phyloP scores from a whole-genome alignment of 2,113 vertebrate species.

The Hemibagrus wyckioides region DNA sequence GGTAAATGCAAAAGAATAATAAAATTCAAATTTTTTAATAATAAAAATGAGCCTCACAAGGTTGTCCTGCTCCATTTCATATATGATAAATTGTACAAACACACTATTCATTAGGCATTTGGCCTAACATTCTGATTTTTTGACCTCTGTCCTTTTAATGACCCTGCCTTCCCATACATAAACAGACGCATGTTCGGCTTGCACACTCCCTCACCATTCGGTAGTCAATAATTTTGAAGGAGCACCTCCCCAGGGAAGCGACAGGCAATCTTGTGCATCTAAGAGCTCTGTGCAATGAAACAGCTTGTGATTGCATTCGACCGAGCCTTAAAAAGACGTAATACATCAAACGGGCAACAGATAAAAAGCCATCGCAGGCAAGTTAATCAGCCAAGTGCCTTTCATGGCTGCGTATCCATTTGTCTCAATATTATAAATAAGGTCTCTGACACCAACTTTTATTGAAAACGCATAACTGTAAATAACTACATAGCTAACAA shows the following conservation, averaged over 20 bases:
- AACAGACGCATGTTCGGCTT: slow-evolving; percentile 23
- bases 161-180: slow-evolving; percentile 53
- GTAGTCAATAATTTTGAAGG: slow-evolving; percentile 77
- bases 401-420: slow-evolving; percentile 66
- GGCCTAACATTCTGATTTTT: slow-evolving; percentile 12
- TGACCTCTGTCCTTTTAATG: slow-evolving; percentile 63
- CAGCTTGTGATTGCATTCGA: slow-evolving; percentile 77
- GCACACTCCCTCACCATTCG: slow-evolving; percentile 60
- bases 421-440: slow-evolving; percentile 74
- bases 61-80: background rate
- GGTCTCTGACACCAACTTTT: slow-evolving; percentile 53
- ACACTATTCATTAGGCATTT: background rate
- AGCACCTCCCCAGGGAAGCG: slow-evolving; percentile 68
- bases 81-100: slow-evolving; percentile 1
- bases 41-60: background rate
- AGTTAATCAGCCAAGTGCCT: slow-evolving; percentile 80
- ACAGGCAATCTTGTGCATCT: slow-evolving; percentile 68
- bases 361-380: slow-evolving; percentile 73
- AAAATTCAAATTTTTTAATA: background rate
- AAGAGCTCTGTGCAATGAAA: slow-evolving; percentile 67
- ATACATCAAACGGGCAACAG: slow-evolving; percentile 77
- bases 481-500: slow-evolving; percentile 46
- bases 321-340: slow-evolving; percentile 73
- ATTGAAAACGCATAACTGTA: slow-evolving; percentile 61
- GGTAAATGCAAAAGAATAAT: background rate